phyloP scores from a whole-genome alignment of 2,797 vertebrate genomes.

The Schizopygopsis pylzovi region DNA sequence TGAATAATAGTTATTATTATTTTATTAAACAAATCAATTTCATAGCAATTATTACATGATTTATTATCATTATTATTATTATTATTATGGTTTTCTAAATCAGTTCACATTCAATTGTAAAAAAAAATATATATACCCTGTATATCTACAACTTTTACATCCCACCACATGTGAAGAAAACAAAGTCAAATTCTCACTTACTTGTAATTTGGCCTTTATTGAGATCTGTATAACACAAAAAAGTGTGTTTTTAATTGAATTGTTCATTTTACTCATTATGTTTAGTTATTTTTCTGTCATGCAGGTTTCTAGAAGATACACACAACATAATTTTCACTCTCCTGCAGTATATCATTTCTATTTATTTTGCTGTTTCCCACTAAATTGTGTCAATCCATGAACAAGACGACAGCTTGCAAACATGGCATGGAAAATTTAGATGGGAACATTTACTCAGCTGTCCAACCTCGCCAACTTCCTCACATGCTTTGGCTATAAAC shows the following conservation, averaged over 20 bases:
- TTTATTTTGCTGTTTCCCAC: not conserved
- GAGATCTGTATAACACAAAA: conserved; percentile 81
- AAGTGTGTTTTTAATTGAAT: not conserved
- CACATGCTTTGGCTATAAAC: conserved; percentile 23
- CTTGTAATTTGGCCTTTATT: conserved; percentile 90
- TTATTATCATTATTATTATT: too few relatives aligned
- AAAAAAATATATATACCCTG: not conserved
- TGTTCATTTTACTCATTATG: not conserved
- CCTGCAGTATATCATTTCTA: not conserved
- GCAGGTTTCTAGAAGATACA: not conserved
- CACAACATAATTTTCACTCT: not conserved
- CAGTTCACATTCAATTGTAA: not conserved
- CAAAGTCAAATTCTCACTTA: conserved; percentile 75
- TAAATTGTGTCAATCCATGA: too few relatives aligned
- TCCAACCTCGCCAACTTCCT: conserved; percentile 14
- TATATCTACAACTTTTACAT: not conserved
- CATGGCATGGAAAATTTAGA: conserved; percentile 2
- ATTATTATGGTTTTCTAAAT: not conserved
- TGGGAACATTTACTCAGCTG: conserved; percentile 49
- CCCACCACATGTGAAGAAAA: not conserved
- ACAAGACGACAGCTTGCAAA: not conserved
- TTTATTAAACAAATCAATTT: not conserved
- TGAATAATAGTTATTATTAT: not conserved
- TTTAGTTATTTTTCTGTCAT: not conserved
- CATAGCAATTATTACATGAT: too few relatives aligned